Base-by-base conservation (phyloP, 2,888 invertebrate species). In the Argyra leucocephala region DNA sequence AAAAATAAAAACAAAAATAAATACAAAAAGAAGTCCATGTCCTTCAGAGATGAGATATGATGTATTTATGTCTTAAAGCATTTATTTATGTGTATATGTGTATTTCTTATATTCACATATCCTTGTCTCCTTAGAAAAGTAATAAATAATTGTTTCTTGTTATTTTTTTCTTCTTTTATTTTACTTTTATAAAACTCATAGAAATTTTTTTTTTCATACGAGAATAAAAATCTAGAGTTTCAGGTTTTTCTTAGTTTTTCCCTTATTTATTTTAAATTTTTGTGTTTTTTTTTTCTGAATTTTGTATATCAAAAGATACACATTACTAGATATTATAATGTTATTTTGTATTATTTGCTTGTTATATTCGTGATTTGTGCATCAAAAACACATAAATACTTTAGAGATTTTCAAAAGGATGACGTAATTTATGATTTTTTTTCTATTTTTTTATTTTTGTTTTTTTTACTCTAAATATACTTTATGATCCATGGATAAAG, bases 331-430 rank as follows among this genome's bases (percentile, higher is more conserved):
- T n/a, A n/a, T n/a, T n/a, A n/a, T n/a, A n/a, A n/a, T n/a, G 18
- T 18, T 48, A 3, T 31, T 31, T 48, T 48, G 15, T 48, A 2
- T 48, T 48, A 5, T 48, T 31, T 31, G 5, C 48, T 18, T n/a
- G 18, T 48, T 48, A 48, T 48, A 48, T 15, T 48, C 6, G 48
- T 48, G 48, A 48, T 48, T 48, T 48, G 48, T 48, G 48, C 48
- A 48, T 48, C 48, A 48, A 48, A 48, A 48, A 48, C 48, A 48
- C 48, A 48, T 48, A 48, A 48, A 48, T 48, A 48, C 48, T 48
- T 48, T 48, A 18, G 48, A 48, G 48, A 48, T 48, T 48, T 48
- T 48, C 48, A 31, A 48, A 48, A 48, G 48, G 48, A 48, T 48
- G 48, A 18, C 48, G 48, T 48, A 48, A 48, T 48, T 48, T 48